These are phyloP conservation scores for Arctia plantaginis DNA, from an alignment of 2,888 invertebrate genomes.

Conservation along the genomic window DNA sequence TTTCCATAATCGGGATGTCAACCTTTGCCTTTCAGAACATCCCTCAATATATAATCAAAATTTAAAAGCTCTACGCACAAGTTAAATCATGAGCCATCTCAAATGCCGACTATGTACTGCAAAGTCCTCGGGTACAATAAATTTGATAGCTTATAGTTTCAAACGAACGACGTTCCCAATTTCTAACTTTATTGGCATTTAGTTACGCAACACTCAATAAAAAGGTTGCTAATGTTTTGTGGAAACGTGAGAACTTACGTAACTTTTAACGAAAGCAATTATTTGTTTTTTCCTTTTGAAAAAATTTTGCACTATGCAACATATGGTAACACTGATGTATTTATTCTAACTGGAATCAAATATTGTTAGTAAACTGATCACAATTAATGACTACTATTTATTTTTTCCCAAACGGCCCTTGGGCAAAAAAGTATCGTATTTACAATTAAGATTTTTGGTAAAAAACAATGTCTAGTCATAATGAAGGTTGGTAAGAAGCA, in stretches of 20 bases:
- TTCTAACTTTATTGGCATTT: constrained; percentile 45
- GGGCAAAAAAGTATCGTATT: no score
- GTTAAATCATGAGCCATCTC: constrained; percentile 53
- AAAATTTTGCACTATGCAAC: neutral
- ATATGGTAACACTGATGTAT: neutral
- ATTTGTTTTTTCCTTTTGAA: neutral
- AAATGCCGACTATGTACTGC: constrained; percentile 56
- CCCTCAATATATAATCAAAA: constrained; percentile 25
- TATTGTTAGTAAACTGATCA: neutral
- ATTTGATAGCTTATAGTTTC: constrained; percentile 31
- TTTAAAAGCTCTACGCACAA: constrained; percentile 32
- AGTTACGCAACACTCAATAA: constrained; percentile 35
- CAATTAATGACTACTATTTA: no score
- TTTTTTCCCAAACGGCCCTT: no score
- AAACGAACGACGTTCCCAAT: constrained; percentile 25
- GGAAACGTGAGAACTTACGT: constrained; percentile 15
- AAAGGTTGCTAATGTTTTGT: constrained; percentile 33
- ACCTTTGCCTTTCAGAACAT: constrained; percentile 17
- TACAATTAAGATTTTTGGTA: neutral
- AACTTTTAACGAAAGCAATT: neutral
- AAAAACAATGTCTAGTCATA: neutral
- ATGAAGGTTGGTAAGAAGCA: neutral
- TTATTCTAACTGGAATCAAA: neutral
- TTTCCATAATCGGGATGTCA: constrained; percentile 5
- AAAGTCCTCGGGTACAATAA: constrained; percentile 31